phyloP scores from a whole-genome alignment of 2,888 invertebrate genomes.

The Emesis furor region DNA sequence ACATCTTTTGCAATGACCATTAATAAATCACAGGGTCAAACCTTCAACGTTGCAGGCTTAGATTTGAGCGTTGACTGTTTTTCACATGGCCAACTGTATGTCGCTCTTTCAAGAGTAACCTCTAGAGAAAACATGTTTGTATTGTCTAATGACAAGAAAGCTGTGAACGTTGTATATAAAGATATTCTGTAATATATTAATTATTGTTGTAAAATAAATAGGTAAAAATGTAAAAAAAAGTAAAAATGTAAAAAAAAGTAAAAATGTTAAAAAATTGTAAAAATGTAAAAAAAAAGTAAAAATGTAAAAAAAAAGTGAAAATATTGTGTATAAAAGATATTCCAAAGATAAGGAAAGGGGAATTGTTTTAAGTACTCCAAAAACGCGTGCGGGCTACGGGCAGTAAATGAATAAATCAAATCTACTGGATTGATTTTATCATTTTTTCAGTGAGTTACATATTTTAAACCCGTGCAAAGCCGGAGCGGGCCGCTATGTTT shows the following conservation, averaged over 20 bases:
- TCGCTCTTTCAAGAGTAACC: conserved; percentile 29
- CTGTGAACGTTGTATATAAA: conserved; percentile 16
- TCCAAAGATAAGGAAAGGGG: conserved; percentile 18
- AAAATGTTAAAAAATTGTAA: conserved; percentile 6
- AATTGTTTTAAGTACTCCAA: conserved; percentile 20
- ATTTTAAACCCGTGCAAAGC: too few species aligned
- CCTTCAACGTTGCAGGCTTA: conserved; percentile 48
- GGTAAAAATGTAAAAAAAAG: conserved; percentile 14
- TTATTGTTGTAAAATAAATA: too few species aligned
- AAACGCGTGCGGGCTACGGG: conserved; percentile 17
- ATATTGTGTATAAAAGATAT: conserved; percentile 18
- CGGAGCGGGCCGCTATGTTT: too few species aligned
- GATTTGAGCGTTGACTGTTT: conserved; percentile 56
- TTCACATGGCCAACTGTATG: conserved; percentile 45
- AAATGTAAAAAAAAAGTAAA: conserved; percentile 17
- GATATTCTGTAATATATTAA: conserved; percentile 14
- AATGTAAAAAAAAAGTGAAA: conserved; percentile 14
- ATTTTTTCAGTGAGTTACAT: conserved; percentile 15
- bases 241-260: not conserved
- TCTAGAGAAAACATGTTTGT: conserved; percentile 18
- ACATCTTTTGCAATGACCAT: conserved; percentile 64
- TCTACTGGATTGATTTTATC: conserved; percentile 17
- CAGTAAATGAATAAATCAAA: conserved; percentile 15
- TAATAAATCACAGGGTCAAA: conserved; percentile 54
- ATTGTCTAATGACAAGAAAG: conserved; percentile 12